Evolutionary conservation across 1,140 invertebrate species (phyloP), one percentile per base, ranked within the genome.

Genomic region (Coenobita brevimanus): DNA sequence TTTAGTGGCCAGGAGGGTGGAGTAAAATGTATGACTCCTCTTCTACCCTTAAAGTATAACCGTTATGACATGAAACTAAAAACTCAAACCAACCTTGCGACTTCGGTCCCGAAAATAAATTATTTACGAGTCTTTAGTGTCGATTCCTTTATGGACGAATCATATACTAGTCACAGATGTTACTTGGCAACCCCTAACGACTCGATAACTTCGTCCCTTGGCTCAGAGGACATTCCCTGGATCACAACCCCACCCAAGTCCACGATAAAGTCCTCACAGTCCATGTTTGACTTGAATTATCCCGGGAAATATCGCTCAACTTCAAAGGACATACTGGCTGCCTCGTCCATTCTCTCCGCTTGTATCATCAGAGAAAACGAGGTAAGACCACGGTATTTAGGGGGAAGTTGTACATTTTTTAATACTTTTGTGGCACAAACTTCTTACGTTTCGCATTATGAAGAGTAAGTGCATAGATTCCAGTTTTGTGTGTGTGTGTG

Each of bases 161-260:
- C 81, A 4, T 83, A 83, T 67, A 83, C 67, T 13, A 83, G 81
- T 46, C 81, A 83, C 81, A 83, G 50, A 27, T 71, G 81, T 30
- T 83, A 83, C 67, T 24, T 83, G 24, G 36, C 64, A 15, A 50
- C 30, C 4, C 78, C 43, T 1, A 38, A 50, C 46, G 64, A 69
- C 21, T 73, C 81, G 10, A 67, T 38, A 30, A 21, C 27, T 6
- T 46, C 41, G 43, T 50, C 38, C n/a, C 54, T 21, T 43, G 54
- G 46, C 2, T 46, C 41, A 2, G 81, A 83, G 17, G 21, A 71
- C 64, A 83, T 83, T 15, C 81, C 81, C 6, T 83, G 81, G 81
- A 83, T 83, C 64, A 83, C 64, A 21, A 83, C 81, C 1, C 81
- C 81, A 3, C 81, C 81, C 13, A 21, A 36, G 30, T 24, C 3